Percentiles rank a stretch among this genome's conserved stretches.
These are phyloP conservation scores for Syngnathus floridae DNA, from an alignment of 2,113 vertebrate species.

Conservation along the genomic window DNA sequence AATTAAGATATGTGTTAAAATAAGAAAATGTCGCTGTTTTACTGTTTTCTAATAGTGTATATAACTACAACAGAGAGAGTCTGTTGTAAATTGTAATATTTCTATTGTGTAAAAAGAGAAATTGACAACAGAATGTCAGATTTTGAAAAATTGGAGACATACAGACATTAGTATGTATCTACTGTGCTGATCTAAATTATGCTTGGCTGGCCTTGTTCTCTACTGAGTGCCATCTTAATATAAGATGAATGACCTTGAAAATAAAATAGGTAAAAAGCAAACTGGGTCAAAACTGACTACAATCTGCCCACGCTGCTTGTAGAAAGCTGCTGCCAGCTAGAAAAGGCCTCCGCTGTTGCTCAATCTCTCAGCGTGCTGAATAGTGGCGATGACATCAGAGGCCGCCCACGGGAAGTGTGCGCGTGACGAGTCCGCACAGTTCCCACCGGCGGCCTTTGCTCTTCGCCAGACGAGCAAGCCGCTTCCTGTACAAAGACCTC, in stretches of 20 bases:
- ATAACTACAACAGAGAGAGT: too few species aligned
- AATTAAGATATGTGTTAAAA: too few species aligned
- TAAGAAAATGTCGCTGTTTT: too few species aligned
- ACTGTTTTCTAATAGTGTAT: too few species aligned
- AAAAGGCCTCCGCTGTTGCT: conserved; percentile 70
- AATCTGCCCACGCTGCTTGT: conserved; percentile 7
- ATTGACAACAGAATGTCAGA: too few species aligned
- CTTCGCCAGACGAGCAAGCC: conserved; percentile 62
- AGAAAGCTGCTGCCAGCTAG: conserved; percentile 22
- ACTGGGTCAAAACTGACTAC: conserved; percentile 13
- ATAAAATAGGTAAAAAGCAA: neutral
- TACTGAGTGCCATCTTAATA: neutral
- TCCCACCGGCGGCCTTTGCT: conserved; percentile 59
- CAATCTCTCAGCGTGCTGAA: conserved; percentile 71
- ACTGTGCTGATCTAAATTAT: neutral
- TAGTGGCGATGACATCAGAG: conserved; percentile 76
- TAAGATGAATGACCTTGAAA: conserved; percentile 45
- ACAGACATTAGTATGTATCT: neutral
- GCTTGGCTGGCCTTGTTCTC: neutral
- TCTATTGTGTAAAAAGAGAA: too few species aligned
- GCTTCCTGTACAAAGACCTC: conserved; percentile 73
- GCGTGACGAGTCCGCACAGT: conserved; percentile 53
- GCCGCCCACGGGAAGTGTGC: conserved; percentile 76
- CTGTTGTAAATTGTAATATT: too few species aligned
- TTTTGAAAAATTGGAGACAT: neutral